These are phyloP conservation scores for Hermodice carunculata DNA, from an alignment of 2,888 invertebrate genomes.

Conservation along the genomic window DNA sequence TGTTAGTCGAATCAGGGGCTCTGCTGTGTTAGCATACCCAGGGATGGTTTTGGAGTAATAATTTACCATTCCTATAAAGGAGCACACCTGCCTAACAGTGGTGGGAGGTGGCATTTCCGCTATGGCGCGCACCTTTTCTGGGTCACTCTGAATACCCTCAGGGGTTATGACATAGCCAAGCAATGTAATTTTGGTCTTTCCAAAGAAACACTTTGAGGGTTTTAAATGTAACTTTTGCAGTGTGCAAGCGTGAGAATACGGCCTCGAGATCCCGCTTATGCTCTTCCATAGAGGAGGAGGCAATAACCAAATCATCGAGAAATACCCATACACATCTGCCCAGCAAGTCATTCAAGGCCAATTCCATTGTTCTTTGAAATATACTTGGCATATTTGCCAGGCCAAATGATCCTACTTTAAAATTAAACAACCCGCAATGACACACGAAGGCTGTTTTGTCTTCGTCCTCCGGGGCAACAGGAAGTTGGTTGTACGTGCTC, in stretches of 20 bases:
- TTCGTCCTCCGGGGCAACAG: background rate
- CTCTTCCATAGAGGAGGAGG: too few relatives aligned
- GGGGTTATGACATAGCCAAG: conserved; percentile 20
- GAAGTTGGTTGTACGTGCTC: conserved; percentile 27
- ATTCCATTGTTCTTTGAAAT: conserved; percentile 30
- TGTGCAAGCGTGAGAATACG: too few relatives aligned
- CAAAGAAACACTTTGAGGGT: conserved; percentile 32
- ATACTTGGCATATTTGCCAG: conserved; percentile 25
- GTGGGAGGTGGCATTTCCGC: conserved; percentile 1
- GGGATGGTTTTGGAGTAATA: conserved; percentile 15
- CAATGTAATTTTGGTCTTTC: conserved; percentile 14
- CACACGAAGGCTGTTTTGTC: conserved; percentile 32
- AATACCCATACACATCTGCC: conserved; percentile 19
- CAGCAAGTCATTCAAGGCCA: conserved; percentile 1
- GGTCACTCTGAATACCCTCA: conserved; percentile 26
- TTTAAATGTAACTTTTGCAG: too few relatives aligned
- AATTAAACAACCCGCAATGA: conserved; percentile 24
- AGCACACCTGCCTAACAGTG: conserved; percentile 8
- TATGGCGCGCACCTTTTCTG: conserved; percentile 25
- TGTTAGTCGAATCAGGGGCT: conserved; percentile 11
- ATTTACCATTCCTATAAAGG: too few relatives aligned
- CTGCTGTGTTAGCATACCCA: conserved; percentile 15
- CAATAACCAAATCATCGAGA: conserved; percentile 33
- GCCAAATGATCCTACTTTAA: conserved; percentile 30
- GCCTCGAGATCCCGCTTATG: too few relatives aligned